A percentile compares a stretch with the other conserved stretches of the same genome.
Conservation (phyloP, 2,888 invertebrate genomes). For the Creontiades dilutus region DNA sequence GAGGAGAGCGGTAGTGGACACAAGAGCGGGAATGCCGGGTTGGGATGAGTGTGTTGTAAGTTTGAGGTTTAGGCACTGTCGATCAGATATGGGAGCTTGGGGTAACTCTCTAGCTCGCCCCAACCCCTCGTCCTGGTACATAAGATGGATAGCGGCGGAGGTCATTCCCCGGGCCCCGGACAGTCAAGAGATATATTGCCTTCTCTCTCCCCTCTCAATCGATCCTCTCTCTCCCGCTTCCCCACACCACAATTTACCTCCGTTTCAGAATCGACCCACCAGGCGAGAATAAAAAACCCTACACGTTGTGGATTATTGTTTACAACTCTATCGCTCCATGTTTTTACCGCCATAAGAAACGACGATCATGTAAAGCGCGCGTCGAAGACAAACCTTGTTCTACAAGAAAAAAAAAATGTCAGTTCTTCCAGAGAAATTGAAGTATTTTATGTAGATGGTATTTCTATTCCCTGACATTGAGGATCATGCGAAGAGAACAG, state of each 20-base stretch:
- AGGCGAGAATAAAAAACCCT: slow-evolving; percentile 54
- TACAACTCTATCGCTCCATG: slow-evolving; percentile 22
- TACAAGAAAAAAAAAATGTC: neutral
- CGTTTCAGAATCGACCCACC: slow-evolving; percentile 61
- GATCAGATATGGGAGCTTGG: slow-evolving; percentile 63
- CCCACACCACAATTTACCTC: slow-evolving; percentile 68
- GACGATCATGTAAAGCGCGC: neutral
- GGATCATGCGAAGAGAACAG: neutral
- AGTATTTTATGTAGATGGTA: neutral
- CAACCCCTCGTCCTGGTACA: slow-evolving; percentile 54
- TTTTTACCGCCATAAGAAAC: neutral
- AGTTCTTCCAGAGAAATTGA: neutral
- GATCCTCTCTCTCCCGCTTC: slow-evolving; percentile 56
- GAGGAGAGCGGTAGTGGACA: slow-evolving; percentile 24
- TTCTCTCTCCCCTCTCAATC: slow-evolving; percentile 68
- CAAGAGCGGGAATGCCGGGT: slow-evolving; percentile 22
- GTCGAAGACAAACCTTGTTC: neutral
- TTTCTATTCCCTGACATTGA: neutral
- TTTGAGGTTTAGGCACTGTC: slow-evolving; percentile 60
- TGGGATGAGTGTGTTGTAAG: slow-evolving; percentile 54
- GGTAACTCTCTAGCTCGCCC: slow-evolving; percentile 57
- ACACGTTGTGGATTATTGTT: slow-evolving; percentile 19
- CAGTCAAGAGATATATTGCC: slow-evolving; percentile 70
- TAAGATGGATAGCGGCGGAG: slow-evolving; percentile 72
- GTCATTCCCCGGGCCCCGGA: slow-evolving; percentile 71